These are phyloP conservation scores for Labrus mixtus DNA, from an alignment of 2,113 vertebrate genomes.

Conservation along the genomic window DNA sequence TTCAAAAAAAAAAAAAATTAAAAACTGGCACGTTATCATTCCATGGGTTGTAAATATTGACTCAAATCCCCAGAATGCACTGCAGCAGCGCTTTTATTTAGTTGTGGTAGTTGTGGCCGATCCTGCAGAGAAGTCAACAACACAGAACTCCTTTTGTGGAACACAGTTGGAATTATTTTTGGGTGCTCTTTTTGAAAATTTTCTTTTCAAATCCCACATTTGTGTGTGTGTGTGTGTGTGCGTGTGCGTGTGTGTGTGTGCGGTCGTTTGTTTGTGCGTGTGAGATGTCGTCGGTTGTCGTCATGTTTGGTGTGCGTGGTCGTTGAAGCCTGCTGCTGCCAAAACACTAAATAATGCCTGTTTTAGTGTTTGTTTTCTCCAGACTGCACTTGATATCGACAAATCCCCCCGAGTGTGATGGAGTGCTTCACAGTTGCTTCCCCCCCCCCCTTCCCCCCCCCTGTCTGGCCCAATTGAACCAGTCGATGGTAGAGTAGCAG, in stretches of 20 bases:
- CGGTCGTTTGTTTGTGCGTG: conserved; percentile 29
- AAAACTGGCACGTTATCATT: conserved; percentile 47
- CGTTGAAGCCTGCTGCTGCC: conserved; percentile 58
- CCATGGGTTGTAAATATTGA: conserved; percentile 68
- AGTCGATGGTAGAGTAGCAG: conserved; percentile 11
- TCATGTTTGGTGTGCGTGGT: conserved; percentile 44
- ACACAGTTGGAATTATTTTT: conserved; percentile 31
- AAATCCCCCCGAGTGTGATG: background rate
- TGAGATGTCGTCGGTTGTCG: conserved; percentile 9
- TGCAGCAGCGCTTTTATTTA: conserved; percentile 70
- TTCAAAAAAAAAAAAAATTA: conserved; percentile 2
- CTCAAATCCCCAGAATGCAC: conserved; percentile 75
- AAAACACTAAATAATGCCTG: conserved; percentile 49
- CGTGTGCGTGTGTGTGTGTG: background rate
- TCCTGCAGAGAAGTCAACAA: conserved; percentile 47
- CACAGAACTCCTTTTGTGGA: conserved; percentile 62
- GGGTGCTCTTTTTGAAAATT: conserved; percentile 38
- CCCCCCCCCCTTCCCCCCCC: background rate
- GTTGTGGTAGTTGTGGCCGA: conserved; percentile 56
- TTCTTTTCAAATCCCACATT: conserved; percentile 38
- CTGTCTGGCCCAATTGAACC: conserved; percentile 15
- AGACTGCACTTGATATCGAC: conserved; percentile 25
- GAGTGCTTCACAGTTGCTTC: conserved; percentile 2
- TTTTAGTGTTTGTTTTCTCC: conserved; percentile 25
- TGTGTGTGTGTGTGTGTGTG: background rate